Evolutionary conservation across 1,140 invertebrate genomes (phyloP), one percentile per base, ranked within the genome.

Genomic region (Drosophila kurseongensis): DNA sequence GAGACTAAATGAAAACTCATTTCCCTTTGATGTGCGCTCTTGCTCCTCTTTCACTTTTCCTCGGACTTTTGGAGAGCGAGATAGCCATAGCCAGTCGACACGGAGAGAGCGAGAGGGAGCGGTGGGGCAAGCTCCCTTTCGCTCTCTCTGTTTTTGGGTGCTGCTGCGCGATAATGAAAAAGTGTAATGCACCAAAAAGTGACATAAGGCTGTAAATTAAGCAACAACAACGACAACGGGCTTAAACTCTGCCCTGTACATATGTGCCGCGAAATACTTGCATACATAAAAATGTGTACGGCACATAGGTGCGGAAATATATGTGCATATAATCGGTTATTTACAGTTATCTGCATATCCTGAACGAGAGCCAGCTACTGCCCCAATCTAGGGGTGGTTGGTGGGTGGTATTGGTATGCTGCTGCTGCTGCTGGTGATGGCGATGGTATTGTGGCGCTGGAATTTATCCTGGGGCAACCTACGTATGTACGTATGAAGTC

Each of bases 161-260:
- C 51, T 63, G 51, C 78, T 81, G 79, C 80, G 84, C 83, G 83
- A 89, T 89, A 89, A 89, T 89, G 84, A 89, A 88, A 84, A 88
- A 89, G 80, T 89, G 88, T 89, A 89, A 89, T 89, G 84, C 84
- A 89, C 68, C 85, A 81, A 82, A 71, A 89, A 89, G 84, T 89
- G 84, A 84, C 84, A 86, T 88, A 89, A 89, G 85, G 85, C 84
- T 89, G 84, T 89, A 89, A 89, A 89, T 89, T 89, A 89, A 89
- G 73, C 73, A 88, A 80, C 67, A 88, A 73, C 68, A 85, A 86
- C 67, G 66, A 76, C 51, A 58, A 65, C 59, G 41, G 23, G 57
- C 71, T 72, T 82, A 82, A 88, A 66, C 79, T 63, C 56, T 79
- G 65, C 47, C 51, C 36, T 36, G 55, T 36, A 44, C 65, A 58